Base-by-base conservation (phyloP, 92 coral and sea anemone genomes). In the Siderastrea radians region DNA sequence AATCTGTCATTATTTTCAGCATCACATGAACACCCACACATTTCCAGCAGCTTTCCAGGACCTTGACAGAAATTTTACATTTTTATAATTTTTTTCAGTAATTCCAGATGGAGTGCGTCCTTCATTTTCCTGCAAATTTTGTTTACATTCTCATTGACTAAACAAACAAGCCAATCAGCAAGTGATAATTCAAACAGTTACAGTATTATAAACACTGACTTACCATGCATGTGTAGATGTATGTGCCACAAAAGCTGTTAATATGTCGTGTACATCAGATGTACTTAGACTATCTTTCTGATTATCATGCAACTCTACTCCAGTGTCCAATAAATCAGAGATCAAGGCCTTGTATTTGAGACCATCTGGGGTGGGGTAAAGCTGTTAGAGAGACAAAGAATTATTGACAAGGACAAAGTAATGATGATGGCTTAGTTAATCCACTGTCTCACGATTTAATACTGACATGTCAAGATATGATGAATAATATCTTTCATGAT, bases 301-400 rank as follows among this genome's bases (percentile, higher is more conserved):
- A 17, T 71, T 69, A 12, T 19, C 12, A 58, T 58, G 47, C 7
- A 82, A 17, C 7, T 82, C 86, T 15, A 57, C 86, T 15, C 78
- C 78, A 58, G 48, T 70, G 78, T 82, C 86, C 38, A 58, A 38
- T 13, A 92, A 88, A 17, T 78, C 85, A 17, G 13, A 48, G 15
- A 92, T 77, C 83, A 92, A 43, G 38, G 84, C 60, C 61, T 75
- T 81, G 82, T 85, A 92, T 53, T 49, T 81, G 47, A 45, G 44
- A 46, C 88, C 85, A 76, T 92, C 84, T 44, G 64, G 13, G 16
- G 86, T 81, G 19, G 95, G 95, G 65, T 92, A 92, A 16, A 92
- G 78, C 95, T 92, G 79, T 38, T 15, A 57, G 12, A 81, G 12
- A 0, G 13, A 52, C 10, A 51, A 38, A 68, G 45, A 47, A 2